phyloP scores from a whole-genome alignment of 1,140 invertebrate genomes.

The Matsumurasca onukii region DNA sequence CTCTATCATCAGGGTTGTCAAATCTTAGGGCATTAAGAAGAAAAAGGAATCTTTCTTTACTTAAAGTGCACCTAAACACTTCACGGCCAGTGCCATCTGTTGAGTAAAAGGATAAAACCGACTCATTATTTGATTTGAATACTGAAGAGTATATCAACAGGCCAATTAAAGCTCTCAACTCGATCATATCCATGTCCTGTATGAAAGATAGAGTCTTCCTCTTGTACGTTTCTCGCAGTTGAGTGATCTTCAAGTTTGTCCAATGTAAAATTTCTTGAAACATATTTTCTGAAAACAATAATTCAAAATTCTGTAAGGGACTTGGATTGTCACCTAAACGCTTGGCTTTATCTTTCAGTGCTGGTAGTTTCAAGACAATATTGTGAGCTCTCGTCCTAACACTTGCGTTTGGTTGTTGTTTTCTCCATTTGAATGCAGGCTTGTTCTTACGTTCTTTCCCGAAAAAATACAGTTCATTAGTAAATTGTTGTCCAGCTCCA shows the following conservation, averaged over 20 bases:
- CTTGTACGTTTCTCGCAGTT: not conserved
- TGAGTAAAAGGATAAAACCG: conserved; percentile 6
- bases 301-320: not conserved
- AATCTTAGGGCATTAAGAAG: conserved; percentile 42
- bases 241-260: not conserved
- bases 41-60: conserved; percentile 45
- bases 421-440: conserved; percentile 16
- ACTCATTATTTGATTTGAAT: conserved; percentile 25
- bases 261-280: conserved; percentile 20
- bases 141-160: conserved; percentile 19
- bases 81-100: conserved; percentile 24
- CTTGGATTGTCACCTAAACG: not conserved
- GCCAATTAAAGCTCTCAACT: conserved; percentile 24
- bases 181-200: conserved; percentile 20
- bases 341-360: conserved; percentile 15
- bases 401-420: not conserved
- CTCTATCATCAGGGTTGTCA: conserved; percentile 43
- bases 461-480: not conserved
- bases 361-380: conserved; percentile 10
- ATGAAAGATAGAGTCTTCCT: conserved; percentile 2
- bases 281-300: conserved; percentile 13
- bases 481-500: not conserved
- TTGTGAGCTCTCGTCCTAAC: conserved; percentile 22
- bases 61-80: not conserved
- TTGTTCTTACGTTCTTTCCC: conserved; percentile 1